phyloP scores from a whole-genome alignment of 2,888 invertebrate species.

The Minunthozetes semirufus region DNA sequence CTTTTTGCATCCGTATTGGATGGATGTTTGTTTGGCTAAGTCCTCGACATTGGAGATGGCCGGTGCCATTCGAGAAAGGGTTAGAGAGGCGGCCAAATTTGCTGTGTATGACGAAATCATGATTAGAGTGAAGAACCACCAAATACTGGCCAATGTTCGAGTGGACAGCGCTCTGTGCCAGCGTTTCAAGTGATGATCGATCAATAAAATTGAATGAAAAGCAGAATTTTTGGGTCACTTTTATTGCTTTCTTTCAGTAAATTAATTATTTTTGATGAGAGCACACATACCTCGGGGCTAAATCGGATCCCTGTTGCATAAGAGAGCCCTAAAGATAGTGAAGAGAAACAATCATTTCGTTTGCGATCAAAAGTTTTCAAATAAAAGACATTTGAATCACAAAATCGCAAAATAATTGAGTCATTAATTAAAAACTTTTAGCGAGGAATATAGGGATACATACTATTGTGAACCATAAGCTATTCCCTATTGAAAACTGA shows the following conservation, averaged over 20 bases:
- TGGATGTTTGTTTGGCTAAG: constrained; percentile 43
- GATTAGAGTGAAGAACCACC: constrained; percentile 41
- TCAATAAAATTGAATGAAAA: not conserved
- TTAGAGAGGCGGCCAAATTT: constrained; percentile 45
- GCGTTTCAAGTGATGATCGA: not conserved
- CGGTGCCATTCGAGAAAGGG: constrained; percentile 65
- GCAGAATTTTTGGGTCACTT: not conserved
- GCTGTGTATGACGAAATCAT: constrained; percentile 41
- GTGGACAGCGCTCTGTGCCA: constrained; percentile 37
- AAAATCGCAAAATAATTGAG: not conserved
- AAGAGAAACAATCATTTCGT: not conserved
- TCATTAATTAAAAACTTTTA: not conserved
- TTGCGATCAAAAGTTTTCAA: not conserved
- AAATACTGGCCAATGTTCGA: constrained; percentile 38
- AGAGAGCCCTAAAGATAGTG: constrained; percentile 45
- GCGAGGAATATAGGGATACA: constrained; percentile 43
- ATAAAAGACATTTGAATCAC: not conserved
- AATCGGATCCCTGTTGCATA: constrained; percentile 53
- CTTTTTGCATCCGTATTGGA: constrained; percentile 38
- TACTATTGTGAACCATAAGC: constrained; percentile 44
- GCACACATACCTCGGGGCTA: constrained; percentile 36
- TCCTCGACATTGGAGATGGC: constrained; percentile 50
- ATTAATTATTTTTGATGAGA: constrained; percentile 4
- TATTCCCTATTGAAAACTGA: constrained; percentile 40
- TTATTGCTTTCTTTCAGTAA: not conserved